Evolutionary conservation across 2,797 vertebrate genomes (phyloP).

Genomic region (Hemitrygon akajei): DNA sequence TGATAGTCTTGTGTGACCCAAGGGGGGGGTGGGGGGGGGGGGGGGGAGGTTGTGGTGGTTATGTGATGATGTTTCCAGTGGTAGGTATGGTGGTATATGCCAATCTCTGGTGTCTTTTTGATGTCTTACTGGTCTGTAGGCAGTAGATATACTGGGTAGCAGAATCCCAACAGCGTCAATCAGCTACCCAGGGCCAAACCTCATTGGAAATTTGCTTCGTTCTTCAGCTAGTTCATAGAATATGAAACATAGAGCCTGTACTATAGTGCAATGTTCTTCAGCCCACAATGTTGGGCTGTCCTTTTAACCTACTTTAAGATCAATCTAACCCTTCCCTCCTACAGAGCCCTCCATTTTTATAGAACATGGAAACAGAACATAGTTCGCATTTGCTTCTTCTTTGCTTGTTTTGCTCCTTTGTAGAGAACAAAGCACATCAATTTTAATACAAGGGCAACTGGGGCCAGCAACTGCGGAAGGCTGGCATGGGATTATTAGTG

Average conservation of each 20-base stretch:
- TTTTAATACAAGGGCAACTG: background rate
- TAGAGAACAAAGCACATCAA: background rate
- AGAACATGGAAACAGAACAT: no score
- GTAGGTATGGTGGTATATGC: background rate
- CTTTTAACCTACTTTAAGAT: no score
- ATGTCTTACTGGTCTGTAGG: background rate
- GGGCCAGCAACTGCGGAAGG: background rate
- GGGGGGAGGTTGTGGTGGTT: no score
- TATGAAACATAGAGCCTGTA: no score
- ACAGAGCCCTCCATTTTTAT: no score
- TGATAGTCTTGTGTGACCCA: background rate
- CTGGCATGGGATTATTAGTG: no score
- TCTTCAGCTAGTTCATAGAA: no score
- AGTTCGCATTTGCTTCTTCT: background rate
- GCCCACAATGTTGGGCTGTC: no score
- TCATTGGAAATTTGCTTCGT: background rate
- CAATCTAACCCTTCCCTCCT: no score
- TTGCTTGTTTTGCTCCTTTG: background rate
- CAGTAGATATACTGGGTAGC: background rate
- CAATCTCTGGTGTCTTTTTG: background rate
- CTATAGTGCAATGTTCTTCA: no score
- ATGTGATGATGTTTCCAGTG: background rate
- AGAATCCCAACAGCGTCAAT: background rate
- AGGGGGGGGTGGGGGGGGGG: background rate
- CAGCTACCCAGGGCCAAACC: background rate